Evolutionary conservation across 2,797 vertebrate genomes (phyloP), one percentile per base, ranked within the genome.

Genomic region (Ctenosaura bakeri): DNA sequence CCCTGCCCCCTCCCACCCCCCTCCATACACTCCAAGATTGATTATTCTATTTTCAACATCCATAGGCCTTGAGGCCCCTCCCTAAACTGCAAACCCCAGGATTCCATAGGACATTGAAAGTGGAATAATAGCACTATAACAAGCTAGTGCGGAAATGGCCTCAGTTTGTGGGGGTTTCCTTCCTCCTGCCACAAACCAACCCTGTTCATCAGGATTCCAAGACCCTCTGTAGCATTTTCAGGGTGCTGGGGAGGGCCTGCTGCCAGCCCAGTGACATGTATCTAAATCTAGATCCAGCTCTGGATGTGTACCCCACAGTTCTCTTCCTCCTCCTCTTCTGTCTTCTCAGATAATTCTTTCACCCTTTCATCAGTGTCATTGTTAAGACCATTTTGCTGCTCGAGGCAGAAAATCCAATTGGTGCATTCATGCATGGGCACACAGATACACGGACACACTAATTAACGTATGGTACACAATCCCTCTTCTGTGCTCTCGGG

Each of bases 331-430:
- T 62, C 16, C 20, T 62, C 35, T 35, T 16, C 54, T 50, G 9
- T 18, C 29, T 32, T 66, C 32, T 46, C 26, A 14, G 10, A 85
- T 22, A 35, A 66, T 50, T 85, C 18, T 10, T 54, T 54, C 20
- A 24, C 4, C 64, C 9, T 20, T 85, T 32, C n/a, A 46, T 73
- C 32, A n/a, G 32, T 74, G n/a, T 74, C 84, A 54, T 29, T 66
- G 29, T 46, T 69, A 50, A 69, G 59, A 46, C 42, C 18, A 69
- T 66, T 84, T 84, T 84, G 38, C 38, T 84, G 62, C 42, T n/a
- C 71, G 29, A 69, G 64, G 83, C 64, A 71, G 83, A 71, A 85
- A 71, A 85, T 85, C 83, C 83, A 85, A 4, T 85, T 52, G 83
- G 8, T 71, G 42, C 16, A 24, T 50, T 32, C 83, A 66, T 66